Conservation (phyloP, 2,888 invertebrate genomes). For the Opisthograptis luteolata region DNA sequence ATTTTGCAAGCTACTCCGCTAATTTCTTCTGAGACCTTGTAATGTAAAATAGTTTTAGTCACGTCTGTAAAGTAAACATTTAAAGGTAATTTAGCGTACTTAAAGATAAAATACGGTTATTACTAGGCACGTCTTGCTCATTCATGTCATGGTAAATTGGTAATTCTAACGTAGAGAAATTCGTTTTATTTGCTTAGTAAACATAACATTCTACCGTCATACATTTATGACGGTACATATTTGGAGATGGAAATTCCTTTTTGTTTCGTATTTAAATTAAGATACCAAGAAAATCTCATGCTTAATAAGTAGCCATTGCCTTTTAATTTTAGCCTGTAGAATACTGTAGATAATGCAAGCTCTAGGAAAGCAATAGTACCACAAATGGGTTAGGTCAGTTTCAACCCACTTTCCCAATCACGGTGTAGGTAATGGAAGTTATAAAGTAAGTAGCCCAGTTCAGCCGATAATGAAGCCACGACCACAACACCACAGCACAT, state of each 20-base stretch:
- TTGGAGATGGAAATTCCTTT: too few relatives aligned
- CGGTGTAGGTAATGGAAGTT: conserved; percentile 10
- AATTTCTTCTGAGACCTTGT: conserved; percentile 13
- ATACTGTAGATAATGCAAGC: too few relatives aligned
- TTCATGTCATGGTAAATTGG: conserved; percentile 23
- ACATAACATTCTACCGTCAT: not conserved
- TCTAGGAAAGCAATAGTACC: not conserved
- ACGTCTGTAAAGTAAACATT: conserved; percentile 26
- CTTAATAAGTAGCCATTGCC: too few relatives aligned
- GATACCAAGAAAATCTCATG: too few relatives aligned
- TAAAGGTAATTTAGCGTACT: conserved; percentile 22
- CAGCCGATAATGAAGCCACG: too few relatives aligned
- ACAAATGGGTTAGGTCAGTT: conserved; percentile 3
- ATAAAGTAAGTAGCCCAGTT: too few relatives aligned
- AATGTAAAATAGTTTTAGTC: too few relatives aligned
- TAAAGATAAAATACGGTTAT: conserved; percentile 17
- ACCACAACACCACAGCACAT: too few relatives aligned
- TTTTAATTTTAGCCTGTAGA: too few relatives aligned
- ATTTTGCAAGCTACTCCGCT: conserved; percentile 1
- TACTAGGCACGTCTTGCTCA: conserved; percentile 24
- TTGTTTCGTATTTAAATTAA: not conserved
- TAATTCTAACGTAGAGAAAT: conserved; percentile 3
- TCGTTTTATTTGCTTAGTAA: conserved; percentile 11
- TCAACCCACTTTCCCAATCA: conserved; percentile 20
- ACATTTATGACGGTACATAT: not conserved